Conservation (phyloP, 2,113 vertebrate species). For the Myxocyprinus asiaticus region DNA sequence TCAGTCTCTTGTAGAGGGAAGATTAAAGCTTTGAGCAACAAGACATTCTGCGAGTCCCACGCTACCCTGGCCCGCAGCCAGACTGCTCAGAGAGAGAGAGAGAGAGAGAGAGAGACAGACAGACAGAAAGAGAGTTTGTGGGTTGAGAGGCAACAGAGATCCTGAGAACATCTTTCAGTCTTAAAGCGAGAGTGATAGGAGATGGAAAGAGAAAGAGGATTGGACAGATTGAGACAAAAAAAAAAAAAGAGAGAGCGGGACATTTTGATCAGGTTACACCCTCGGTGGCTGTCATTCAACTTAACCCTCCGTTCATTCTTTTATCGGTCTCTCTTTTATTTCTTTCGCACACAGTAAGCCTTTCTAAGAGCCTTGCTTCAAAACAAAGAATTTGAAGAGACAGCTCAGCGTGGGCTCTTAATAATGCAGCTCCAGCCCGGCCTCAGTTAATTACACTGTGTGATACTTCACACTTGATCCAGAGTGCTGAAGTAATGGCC, state of each 20-base stretch:
- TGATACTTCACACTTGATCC: not conserved
- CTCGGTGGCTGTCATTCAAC: constrained; percentile 14
- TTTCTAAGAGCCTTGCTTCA: constrained; percentile 9
- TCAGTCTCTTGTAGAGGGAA: constrained; percentile 19
- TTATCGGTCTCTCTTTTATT: not conserved
- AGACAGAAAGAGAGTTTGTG: not conserved
- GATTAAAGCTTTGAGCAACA: constrained; percentile 46
- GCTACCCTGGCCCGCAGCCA: constrained; percentile 28
- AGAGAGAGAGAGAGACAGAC: constrained; percentile 4
- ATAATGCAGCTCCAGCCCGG: constrained; percentile 9
- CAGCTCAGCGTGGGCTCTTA: constrained; percentile 36
- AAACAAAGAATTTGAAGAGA: constrained; percentile 17
- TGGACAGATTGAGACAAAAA: constrained; percentile 9
- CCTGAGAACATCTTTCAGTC: not conserved
- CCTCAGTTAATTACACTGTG: constrained; percentile 8
- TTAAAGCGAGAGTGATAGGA: constrained; percentile 22
- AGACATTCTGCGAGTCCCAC: constrained; percentile 47
- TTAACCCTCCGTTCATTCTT: constrained; percentile 1
- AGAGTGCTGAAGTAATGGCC: not conserved
- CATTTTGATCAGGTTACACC: constrained; percentile 35
- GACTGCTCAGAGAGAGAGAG: constrained; percentile 33
- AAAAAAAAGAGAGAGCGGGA: not conserved
- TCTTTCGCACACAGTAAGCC: not conserved
- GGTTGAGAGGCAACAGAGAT: constrained; percentile 26
- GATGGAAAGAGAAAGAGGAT: constrained; percentile 1